Evolutionary conservation across 2,888 invertebrate species (phyloP).

Genomic region (Petrolisthes cinctipes): DNA sequence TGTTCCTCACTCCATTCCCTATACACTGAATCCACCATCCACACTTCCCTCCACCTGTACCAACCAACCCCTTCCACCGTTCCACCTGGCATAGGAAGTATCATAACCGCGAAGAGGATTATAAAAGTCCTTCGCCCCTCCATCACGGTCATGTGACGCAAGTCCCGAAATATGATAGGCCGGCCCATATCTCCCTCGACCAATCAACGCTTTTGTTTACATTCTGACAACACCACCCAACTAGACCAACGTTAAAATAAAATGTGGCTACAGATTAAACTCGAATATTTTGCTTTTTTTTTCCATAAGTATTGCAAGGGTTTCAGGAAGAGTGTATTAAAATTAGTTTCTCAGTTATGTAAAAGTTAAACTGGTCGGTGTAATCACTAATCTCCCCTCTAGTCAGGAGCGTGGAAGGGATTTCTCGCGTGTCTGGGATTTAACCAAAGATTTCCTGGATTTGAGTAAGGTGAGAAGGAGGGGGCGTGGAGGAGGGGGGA

Average conservation of each 20-base stretch:
- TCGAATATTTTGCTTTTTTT: too few species aligned
- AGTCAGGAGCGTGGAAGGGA: slow-evolving; percentile 1
- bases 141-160: slow-evolving; percentile 11
- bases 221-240: not conserved
- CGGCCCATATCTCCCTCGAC: not conserved
- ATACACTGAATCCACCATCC: too few species aligned
- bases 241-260: too few species aligned
- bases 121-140: not conserved
- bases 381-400: not conserved
- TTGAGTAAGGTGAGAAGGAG: slow-evolving; percentile 2
- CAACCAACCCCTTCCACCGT: not conserved
- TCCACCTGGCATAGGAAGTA: not conserved
- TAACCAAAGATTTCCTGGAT: slow-evolving; percentile 15
- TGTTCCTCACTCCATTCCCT: not conserved
- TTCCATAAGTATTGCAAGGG: too few species aligned
- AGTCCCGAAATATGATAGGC: not conserved
- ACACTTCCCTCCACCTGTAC: not conserved
- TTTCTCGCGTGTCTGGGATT: slow-evolving; percentile 10
- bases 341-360: too few species aligned
- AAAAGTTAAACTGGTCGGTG: not conserved
- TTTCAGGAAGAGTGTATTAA: too few species aligned
- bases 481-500: not conserved
- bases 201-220: slow-evolving; percentile 11
- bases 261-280: too few species aligned
- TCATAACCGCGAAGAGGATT: not conserved